These are phyloP conservation scores for Hyperoodon ampullatus DNA, from an alignment of 2,113 vertebrate species.

Conservation along the genomic window DNA sequence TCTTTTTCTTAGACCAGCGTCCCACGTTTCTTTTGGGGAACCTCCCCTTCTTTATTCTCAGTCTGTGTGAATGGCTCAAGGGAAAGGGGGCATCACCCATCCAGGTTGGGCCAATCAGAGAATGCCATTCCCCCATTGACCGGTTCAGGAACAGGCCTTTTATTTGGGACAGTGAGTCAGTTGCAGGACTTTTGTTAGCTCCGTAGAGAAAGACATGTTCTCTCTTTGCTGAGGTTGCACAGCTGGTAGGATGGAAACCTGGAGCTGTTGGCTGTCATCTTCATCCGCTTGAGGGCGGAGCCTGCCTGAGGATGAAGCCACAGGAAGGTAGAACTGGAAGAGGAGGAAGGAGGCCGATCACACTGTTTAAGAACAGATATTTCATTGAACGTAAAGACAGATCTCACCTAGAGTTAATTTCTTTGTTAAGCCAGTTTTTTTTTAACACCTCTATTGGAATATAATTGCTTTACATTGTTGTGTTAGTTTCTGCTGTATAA, in stretches of 20 bases:
- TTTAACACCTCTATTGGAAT: no score
- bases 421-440: neutral
- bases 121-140: neutral
- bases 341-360: neutral
- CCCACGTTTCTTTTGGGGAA: neutral
- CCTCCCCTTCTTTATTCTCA: neutral
- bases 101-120: neutral
- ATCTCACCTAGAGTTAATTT: neutral
- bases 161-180: neutral
- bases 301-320: neutral
- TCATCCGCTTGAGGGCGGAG: neutral
- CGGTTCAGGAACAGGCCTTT: neutral
- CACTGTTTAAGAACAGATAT: no score
- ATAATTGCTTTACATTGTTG: no score
- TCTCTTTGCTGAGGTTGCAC: neutral
- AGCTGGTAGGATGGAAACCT: neutral
- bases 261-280: neutral
- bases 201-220: neutral
- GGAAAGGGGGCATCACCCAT: neutral
- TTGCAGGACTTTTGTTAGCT: neutral
- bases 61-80: neutral
- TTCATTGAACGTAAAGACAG: fast-evolving
- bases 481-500: no score
- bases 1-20: neutral
- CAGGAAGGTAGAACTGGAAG: neutral